A percentile compares a stretch with the other conserved stretches of the same genome.
Evolutionary conservation across 2,888 invertebrate genomes (phyloP).

Genomic region (Cephalotes varians): DNA sequence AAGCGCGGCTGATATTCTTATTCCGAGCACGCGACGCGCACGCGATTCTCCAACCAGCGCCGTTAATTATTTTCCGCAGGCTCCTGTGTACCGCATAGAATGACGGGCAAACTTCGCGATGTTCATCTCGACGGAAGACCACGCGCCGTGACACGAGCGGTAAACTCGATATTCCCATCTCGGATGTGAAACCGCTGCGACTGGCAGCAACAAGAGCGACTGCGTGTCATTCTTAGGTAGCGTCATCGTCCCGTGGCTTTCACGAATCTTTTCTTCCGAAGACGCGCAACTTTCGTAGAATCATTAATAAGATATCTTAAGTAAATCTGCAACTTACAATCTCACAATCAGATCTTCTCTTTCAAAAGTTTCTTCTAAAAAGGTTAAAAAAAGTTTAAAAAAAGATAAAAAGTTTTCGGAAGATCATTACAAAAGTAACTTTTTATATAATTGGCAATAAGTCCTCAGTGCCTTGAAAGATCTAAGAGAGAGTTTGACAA

Average conservation of each 20-base stretch:
- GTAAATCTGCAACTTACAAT: not conserved
- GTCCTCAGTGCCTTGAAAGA: not conserved
- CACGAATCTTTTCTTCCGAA: conserved; percentile 42
- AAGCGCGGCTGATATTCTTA: conserved; percentile 47
- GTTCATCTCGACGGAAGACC: conserved; percentile 60
- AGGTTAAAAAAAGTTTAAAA: not conserved
- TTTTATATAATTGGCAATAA: not conserved
- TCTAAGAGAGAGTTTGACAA: not conserved
- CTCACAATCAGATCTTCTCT: not conserved
- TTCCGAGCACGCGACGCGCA: conserved; percentile 39
- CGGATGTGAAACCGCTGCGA: conserved; percentile 35
- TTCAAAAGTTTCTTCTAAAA: not conserved
- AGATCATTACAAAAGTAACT: not conserved
- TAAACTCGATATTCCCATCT: conserved; percentile 67
- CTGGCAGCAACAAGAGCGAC: conserved; percentile 48
- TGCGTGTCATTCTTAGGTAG: conserved; percentile 53
- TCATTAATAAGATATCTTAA: conserved; percentile 29
- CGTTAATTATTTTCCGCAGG: conserved; percentile 65
- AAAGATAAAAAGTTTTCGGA: not conserved
- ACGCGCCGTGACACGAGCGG: conserved; percentile 55
- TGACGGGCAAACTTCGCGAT: conserved; percentile 62
- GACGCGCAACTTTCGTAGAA: conserved; percentile 19
- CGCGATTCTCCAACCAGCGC: conserved; percentile 37
- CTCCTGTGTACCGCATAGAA: conserved; percentile 50
- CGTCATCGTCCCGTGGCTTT: conserved; percentile 42